phyloP scores from a whole-genome alignment of 2,797 vertebrate genomes.

The Sitta carolinensis region DNA sequence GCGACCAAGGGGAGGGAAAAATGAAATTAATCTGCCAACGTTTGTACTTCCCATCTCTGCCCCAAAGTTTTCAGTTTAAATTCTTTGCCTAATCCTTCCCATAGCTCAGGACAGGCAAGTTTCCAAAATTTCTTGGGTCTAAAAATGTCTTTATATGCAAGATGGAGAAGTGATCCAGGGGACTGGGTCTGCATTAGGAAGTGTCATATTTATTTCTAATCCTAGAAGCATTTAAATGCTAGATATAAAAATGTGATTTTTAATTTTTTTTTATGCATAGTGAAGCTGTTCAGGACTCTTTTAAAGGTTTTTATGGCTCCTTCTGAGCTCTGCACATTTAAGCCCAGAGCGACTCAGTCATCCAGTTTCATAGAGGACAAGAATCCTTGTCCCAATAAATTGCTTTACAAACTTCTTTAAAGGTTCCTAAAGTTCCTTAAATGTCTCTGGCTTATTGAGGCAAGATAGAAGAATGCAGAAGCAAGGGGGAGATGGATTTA shows the following conservation, averaged over 20 bases:
- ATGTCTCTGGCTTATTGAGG: not conserved
- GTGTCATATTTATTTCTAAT: conserved; percentile 8
- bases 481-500: not conserved
- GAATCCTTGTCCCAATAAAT: not conserved
- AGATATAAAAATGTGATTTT: not conserved
- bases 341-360: not conserved
- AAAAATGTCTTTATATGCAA: not conserved
- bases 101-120: not conserved
- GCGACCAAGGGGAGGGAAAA: fast-evolving
- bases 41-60: not conserved
- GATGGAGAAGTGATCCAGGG: not conserved
- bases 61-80: not conserved
- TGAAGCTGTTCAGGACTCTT: not conserved
- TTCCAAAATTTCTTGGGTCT: not conserved
- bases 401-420: conserved; percentile 33
- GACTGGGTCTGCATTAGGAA: not conserved
- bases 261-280: not conserved
- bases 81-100: not conserved
- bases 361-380: conserved; percentile 7
- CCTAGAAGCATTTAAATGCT: not conserved
- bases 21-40: not conserved
- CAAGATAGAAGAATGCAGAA: not conserved
- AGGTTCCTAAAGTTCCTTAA: conserved; percentile 26
- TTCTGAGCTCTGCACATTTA: conserved; percentile 4
- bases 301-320: conserved; percentile 22